A percentile compares a stretch with the other conserved stretches of the same genome.
Conservation (phyloP, 2,113 vertebrate genomes). For the Carollia perspicillata region DNA sequence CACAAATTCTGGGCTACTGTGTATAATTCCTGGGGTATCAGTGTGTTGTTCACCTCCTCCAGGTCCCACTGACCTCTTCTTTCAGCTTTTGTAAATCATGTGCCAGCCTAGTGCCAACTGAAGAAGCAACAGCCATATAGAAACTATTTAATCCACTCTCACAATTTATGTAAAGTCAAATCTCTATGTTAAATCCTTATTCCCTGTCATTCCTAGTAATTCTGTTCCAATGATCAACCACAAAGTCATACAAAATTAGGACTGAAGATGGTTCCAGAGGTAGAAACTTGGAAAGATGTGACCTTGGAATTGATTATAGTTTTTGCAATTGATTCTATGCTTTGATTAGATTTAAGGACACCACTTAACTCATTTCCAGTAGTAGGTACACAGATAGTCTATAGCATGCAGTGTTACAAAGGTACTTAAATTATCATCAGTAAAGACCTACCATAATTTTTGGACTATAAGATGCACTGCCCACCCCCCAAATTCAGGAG, state of each 20-base stretch:
- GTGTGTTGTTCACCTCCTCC: neutral
- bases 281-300: neutral
- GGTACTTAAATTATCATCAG: neutral
- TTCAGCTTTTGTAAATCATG: neutral
- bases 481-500: too few relatives aligned
- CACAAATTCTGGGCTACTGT: neutral
- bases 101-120: neutral
- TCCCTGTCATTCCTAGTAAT: neutral
- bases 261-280: neutral
- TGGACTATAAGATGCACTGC: too few relatives aligned
- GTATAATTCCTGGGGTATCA: neutral
- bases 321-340: neutral
- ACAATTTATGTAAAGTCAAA: neutral
- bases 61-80: neutral
- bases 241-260: neutral
- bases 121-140: neutral
- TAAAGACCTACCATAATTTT: neutral
- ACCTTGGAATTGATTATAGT: neutral
- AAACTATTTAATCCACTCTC: neutral
- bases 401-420: neutral
- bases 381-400: neutral
- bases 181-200: neutral
- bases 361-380: neutral
- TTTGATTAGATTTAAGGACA: neutral
- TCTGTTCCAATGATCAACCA: neutral